Evolutionary conservation across 2,797 vertebrate species (phyloP).

Genomic region (Aphelocoma californica): DNA sequence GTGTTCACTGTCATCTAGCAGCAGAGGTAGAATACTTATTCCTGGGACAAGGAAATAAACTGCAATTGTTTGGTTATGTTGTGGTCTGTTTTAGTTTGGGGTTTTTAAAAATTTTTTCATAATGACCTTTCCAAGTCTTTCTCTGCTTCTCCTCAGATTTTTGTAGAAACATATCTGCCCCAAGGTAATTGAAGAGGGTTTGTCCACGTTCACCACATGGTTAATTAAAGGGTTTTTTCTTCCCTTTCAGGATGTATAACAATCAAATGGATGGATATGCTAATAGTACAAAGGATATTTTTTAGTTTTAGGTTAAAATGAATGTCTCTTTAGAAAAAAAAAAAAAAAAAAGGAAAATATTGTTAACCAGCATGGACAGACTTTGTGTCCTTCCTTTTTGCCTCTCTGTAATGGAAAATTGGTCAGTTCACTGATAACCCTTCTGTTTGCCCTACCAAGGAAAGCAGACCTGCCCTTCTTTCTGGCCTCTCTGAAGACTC

Average conservation of each 20-base stretch:
- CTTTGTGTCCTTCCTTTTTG: not conserved
- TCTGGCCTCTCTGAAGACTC: not conserved
- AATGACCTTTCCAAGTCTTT: not conserved
- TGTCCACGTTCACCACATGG: not conserved
- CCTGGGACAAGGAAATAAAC: not conserved
- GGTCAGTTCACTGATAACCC: not conserved
- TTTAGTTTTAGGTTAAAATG: not conserved
- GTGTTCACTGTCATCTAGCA: not conserved
- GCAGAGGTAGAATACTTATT: not conserved
- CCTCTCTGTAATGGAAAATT: not conserved
- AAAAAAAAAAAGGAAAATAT: not conserved
- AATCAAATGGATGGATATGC: not conserved
- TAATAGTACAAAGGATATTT: not conserved
- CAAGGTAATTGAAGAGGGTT: not conserved
- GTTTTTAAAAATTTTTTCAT: not conserved
- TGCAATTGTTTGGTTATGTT: not conserved
- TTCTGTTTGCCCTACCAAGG: not conserved
- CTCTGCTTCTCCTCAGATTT: not conserved
- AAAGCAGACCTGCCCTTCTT: not conserved
- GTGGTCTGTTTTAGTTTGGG: not conserved
- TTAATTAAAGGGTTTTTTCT: not conserved
- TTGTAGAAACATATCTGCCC: not conserved
- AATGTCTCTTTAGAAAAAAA: not conserved
- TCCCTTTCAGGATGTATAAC: not conserved
- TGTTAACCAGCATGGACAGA: not conserved